Conservation (phyloP, 2,113 vertebrate species). For the Trichechus manatus region DNA sequence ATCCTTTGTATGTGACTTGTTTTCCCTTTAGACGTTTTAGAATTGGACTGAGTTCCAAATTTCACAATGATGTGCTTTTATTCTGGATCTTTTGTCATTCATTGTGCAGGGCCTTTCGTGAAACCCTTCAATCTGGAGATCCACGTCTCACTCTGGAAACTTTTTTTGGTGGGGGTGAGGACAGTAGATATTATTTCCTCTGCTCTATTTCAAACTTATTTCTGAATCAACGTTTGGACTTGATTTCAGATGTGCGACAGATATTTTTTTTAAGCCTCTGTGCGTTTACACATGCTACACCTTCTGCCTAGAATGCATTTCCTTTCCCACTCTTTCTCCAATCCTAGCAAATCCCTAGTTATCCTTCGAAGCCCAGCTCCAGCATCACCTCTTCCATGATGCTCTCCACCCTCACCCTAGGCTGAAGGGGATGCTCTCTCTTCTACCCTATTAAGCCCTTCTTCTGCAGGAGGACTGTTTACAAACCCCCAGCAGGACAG, state of each 20-base stretch:
- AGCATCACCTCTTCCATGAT: background rate
- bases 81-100: background rate
- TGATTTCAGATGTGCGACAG: background rate
- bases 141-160: background rate
- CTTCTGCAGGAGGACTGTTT: background rate
- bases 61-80: background rate
- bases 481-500: background rate
- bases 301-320: background rate
- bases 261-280: background rate
- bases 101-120: background rate
- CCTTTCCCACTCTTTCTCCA: background rate
- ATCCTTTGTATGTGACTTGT: background rate
- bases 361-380: background rate
- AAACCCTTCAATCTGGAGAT: slow-evolving; percentile 4
- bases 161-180: background rate
- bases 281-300: background rate
- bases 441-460: background rate
- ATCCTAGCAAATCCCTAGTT: background rate
- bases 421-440: background rate
- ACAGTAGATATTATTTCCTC: background rate
- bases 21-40: slow-evolving; percentile 3
- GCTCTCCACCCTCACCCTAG: background rate
- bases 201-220: background rate
- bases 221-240: slow-evolving; percentile 25
- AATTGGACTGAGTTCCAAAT: background rate